Evolutionary conservation across 2,797 vertebrate species (phyloP).

Genomic region (Menidia menidia): DNA sequence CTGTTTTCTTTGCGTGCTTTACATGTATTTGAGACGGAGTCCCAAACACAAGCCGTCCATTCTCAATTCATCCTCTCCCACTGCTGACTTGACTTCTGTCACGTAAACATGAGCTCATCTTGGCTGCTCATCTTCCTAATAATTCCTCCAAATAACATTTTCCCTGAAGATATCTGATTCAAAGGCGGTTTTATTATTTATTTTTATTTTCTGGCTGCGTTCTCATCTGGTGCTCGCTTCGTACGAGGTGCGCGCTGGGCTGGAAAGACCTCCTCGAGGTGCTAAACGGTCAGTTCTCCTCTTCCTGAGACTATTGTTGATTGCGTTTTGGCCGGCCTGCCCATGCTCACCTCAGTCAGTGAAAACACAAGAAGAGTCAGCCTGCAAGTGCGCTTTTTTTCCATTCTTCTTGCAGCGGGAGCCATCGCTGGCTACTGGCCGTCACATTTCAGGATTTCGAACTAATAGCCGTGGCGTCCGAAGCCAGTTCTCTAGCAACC

Average conservation of each 20-base stretch:
- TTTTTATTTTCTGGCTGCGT: constrained; percentile 17
- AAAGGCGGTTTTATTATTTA: constrained; percentile 6
- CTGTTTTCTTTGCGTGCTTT: not conserved
- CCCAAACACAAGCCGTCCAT: constrained; percentile 1
- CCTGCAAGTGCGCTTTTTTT: constrained; percentile 24
- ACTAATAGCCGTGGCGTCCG: not conserved
- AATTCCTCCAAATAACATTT: constrained; percentile 16
- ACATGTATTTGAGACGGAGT: not conserved
- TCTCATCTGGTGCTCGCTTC: constrained; percentile 37
- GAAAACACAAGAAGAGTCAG: constrained; percentile 30
- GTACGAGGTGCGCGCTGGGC: constrained; percentile 29
- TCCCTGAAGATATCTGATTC: constrained; percentile 27
- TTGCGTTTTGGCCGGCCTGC: constrained; percentile 64
- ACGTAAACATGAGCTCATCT: constrained; percentile 40
- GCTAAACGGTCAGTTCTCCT: constrained; percentile 13
- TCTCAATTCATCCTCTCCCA: not conserved
- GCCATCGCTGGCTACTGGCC: not conserved
- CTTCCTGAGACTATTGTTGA: constrained; percentile 48
- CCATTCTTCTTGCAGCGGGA: constrained; percentile 11
- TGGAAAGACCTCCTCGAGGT: constrained; percentile 48
- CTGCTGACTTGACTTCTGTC: constrained; percentile 18
- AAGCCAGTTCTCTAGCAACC: not conserved
- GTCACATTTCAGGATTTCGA: constrained; percentile 2
- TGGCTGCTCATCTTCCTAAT: constrained; percentile 10
- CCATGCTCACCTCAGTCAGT: constrained; percentile 23